Evolutionary conservation across 2,888 invertebrate genomes (phyloP).

Genomic region (Tryphoninae sp.): DNA sequence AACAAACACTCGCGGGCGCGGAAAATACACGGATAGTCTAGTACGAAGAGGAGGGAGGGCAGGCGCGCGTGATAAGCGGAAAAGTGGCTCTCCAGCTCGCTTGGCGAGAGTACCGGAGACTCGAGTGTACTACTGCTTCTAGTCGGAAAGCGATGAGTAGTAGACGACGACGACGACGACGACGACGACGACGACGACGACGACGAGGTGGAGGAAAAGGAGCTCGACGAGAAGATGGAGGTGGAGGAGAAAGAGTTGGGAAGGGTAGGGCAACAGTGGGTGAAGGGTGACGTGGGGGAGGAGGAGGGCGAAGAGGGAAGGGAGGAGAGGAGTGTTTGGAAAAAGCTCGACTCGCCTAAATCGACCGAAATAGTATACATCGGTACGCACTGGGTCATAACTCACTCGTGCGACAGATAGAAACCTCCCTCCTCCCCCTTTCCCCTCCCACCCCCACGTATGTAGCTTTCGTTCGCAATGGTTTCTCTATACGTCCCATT

Average conservation of each 20-base stretch:
- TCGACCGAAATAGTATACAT: constrained; percentile 64
- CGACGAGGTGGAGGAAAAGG: constrained; percentile 52
- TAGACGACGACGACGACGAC: constrained; percentile 47
- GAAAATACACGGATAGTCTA: no score
- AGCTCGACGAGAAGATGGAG: constrained; percentile 34
- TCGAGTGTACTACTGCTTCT: constrained; percentile 52
- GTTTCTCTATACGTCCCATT: not conserved
- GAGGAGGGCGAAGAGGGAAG: constrained; percentile 28
- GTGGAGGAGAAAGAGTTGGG: constrained; percentile 48
- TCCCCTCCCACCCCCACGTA: not conserved
- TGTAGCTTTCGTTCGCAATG: constrained; percentile 35
- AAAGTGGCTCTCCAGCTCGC: constrained; percentile 51
- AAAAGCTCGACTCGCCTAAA: constrained; percentile 54
- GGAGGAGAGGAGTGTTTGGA: constrained; percentile 10
- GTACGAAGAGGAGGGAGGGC: no score
- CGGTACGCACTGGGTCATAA: constrained; percentile 59
- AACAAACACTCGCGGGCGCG: no score
- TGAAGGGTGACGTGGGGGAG: not conserved
- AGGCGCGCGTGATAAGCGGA: constrained; percentile 8
- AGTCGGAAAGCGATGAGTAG: constrained; percentile 58
- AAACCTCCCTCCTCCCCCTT: constrained; percentile 14
- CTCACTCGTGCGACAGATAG: constrained; percentile 62
- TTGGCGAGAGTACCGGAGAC: constrained; percentile 51
- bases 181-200: constrained; percentile 46
- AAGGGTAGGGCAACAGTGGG: constrained; percentile 11